These are phyloP conservation scores for Stylophora pistillata DNA, from an alignment of 64 coral and sea anemone genomes.

Conservation along the genomic window DNA sequence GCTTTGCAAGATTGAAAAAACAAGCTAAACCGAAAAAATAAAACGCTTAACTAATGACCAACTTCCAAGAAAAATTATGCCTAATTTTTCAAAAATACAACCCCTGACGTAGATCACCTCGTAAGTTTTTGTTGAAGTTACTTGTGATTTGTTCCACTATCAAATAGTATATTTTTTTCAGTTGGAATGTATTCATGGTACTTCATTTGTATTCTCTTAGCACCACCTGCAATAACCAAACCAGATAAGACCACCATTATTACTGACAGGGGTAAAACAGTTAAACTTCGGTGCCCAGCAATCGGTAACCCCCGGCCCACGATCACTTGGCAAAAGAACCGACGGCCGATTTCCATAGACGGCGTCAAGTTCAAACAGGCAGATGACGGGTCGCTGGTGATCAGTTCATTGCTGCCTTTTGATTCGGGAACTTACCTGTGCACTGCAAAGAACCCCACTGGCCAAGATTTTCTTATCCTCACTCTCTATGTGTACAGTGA, in stretches of 20 bases:
- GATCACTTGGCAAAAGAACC: slow-evolving; percentile 64
- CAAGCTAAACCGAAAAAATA: too few species aligned
- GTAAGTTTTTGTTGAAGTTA: background rate
- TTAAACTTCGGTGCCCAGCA: slow-evolving; percentile 51
- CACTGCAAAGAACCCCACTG: slow-evolving; percentile 59
- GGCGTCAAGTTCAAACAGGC: slow-evolving; percentile 32
- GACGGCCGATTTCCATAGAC: slow-evolving; percentile 8
- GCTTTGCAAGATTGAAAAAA: too few species aligned
- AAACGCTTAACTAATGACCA: too few species aligned
- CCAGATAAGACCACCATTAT: slow-evolving; percentile 55
- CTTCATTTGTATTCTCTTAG: slow-evolving; percentile 30
- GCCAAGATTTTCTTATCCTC: slow-evolving; percentile 39
- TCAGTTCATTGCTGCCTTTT: slow-evolving; percentile 16
- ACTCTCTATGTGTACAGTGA: slow-evolving; percentile 39
- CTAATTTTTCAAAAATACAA: too few species aligned
- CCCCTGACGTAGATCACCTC: too few species aligned
- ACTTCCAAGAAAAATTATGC: too few species aligned
- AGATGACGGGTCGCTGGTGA: slow-evolving; percentile 41
- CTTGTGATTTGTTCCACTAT: background rate
- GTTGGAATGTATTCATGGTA: background rate
- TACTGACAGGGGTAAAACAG: slow-evolving; percentile 23
- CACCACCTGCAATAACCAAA: slow-evolving; percentile 58
- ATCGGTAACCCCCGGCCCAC: slow-evolving; percentile 63
- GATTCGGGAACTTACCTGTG: slow-evolving; percentile 74
- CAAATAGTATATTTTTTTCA: background rate